Evolutionary conservation across 2,888 invertebrate species (phyloP).

Genomic region (Coelopa pilipes): DNA sequence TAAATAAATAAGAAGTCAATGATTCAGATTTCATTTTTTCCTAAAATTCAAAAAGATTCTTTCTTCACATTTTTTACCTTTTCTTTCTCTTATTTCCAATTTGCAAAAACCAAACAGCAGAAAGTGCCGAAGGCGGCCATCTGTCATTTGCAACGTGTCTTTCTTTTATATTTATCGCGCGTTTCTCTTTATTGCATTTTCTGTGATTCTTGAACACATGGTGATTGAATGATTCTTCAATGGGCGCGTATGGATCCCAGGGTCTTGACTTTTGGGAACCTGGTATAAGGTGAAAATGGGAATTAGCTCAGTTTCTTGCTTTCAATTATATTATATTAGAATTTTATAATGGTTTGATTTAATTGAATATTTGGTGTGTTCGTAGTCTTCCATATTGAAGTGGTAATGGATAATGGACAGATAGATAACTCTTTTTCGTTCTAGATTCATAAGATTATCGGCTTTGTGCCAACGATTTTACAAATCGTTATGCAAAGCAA

Average conservation of each 20-base stretch:
- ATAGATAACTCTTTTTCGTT: slow-evolving; percentile 41
- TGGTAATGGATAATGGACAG: no score
- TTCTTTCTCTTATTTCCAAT: background rate
- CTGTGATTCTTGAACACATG: background rate
- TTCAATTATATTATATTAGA: no score
- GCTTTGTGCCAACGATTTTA: slow-evolving; percentile 92
- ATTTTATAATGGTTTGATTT: no score
- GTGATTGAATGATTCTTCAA: no score
- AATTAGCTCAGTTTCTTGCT: no score
- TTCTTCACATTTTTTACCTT: background rate
- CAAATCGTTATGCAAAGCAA: slow-evolving; percentile 94
- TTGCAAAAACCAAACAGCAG: background rate
- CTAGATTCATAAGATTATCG: slow-evolving; percentile 93
- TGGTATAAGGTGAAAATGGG: no score
- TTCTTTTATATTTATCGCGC: background rate
- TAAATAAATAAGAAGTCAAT: background rate
- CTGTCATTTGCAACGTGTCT: slow-evolving; percentile 8
- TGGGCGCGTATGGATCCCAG: no score
- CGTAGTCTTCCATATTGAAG: no score
- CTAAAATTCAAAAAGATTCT: background rate
- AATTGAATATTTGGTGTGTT: no score
- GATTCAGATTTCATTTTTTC: background rate
- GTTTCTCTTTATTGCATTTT: background rate
- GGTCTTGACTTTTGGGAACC: no score
- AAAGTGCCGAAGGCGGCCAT: background rate